Conservation (phyloP, 1,140 invertebrate genomes). For the Physella acuta region DNA sequence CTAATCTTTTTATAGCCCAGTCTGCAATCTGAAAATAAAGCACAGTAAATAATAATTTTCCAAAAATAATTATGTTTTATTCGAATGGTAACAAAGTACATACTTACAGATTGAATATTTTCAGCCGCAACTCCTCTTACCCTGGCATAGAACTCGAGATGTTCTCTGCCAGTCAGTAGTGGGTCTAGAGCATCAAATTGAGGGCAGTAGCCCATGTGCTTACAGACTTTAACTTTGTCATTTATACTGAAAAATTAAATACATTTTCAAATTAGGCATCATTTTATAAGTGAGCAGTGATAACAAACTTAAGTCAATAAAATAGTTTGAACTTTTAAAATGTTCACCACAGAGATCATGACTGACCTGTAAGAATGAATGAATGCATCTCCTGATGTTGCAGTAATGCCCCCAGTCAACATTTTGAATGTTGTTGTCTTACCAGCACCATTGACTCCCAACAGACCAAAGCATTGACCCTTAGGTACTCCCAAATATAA, state of each 20-base stretch:
- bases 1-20: slow-evolving; percentile 59
- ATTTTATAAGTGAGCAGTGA: too few relatives aligned
- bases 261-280: too few relatives aligned
- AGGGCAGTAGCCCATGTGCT: slow-evolving; percentile 65
- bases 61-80: too few relatives aligned
- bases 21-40: slow-evolving; percentile 57
- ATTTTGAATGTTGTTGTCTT: slow-evolving; percentile 87
- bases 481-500: slow-evolving; percentile 72
- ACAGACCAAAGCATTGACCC: slow-evolving; percentile 82
- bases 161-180: slow-evolving; percentile 78
- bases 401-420: slow-evolving; percentile 70
- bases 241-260: too few relatives aligned
- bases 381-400: slow-evolving; percentile 68
- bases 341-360: too few relatives aligned
- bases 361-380: slow-evolving; percentile 57
- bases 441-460: slow-evolving; percentile 83
- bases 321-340: too few relatives aligned
- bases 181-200: slow-evolving; percentile 77
- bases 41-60: too few relatives aligned
- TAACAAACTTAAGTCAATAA: too few relatives aligned
- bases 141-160: slow-evolving; percentile 73
- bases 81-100: too few relatives aligned
- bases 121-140: slow-evolving; percentile 67
- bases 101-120: slow-evolving; percentile 49
- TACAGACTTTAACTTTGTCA: slow-evolving; percentile 48